Conservation (phyloP, 2,113 vertebrate genomes). For the Nothobranchius furzeri region DNA sequence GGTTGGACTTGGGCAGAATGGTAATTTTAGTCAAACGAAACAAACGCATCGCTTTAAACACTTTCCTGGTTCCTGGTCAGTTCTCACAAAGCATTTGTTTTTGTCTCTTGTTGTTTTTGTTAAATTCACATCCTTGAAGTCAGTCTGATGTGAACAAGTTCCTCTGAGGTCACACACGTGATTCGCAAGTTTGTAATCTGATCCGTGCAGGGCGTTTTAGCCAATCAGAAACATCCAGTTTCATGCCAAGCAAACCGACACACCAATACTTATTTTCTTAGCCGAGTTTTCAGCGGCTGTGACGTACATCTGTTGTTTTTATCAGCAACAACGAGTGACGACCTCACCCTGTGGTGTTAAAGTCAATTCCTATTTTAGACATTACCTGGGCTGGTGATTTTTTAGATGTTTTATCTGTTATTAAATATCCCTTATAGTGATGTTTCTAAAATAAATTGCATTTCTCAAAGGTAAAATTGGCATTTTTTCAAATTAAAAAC, state of each 20-base stretch:
- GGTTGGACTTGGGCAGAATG: conserved; percentile 95
- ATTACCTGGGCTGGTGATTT: not conserved
- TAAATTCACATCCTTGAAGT: not conserved
- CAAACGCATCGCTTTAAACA: too few species aligned
- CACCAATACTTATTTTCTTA: not conserved
- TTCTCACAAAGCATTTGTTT: not conserved
- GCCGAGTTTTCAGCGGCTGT: not conserved
- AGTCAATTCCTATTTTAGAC: not conserved
- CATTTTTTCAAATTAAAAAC: not conserved
- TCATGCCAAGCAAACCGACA: not conserved
- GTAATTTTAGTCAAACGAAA: conserved; percentile 67
- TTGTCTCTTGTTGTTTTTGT: not conserved
- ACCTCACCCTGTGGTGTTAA: not conserved
- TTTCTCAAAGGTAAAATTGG: too few species aligned
- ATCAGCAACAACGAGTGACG: not conserved
- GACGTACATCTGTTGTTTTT: not conserved
- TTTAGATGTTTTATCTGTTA: not conserved
- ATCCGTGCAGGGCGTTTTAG: not conserved
- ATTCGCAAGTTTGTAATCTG: too few species aligned
- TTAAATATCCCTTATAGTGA: too few species aligned
- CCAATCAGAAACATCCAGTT: not conserved
- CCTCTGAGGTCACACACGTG: too few species aligned
- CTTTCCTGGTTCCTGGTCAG: not conserved
- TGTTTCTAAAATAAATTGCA: too few species aligned
- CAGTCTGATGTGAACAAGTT: too few species aligned